phyloP scores from a whole-genome alignment of 2,113 vertebrate species.

The Nothobranchius furzeri region DNA sequence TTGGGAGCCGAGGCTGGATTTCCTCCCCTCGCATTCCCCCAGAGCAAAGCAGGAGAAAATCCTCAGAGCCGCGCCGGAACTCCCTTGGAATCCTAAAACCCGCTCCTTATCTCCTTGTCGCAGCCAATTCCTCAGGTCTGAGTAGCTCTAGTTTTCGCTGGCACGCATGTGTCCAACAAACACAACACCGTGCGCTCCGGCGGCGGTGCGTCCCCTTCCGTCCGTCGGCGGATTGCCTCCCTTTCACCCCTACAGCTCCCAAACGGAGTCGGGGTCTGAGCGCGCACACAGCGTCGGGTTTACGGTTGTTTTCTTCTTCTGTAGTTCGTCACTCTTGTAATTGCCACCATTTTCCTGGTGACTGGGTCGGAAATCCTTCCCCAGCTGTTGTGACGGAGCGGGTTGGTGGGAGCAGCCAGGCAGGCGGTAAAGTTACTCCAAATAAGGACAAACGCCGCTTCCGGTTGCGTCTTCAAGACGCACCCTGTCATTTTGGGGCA shows the following conservation, averaged over 20 bases:
- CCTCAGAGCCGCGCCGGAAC: constrained; percentile 35
- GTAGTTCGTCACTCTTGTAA: constrained; percentile 20
- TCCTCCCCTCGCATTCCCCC: constrained; percentile 64
- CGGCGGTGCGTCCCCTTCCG: constrained; percentile 72
- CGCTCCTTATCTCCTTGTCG: constrained; percentile 32
- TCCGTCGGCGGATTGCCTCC: constrained; percentile 65
- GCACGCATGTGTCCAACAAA: constrained; percentile 67
- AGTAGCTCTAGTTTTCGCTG: constrained; percentile 56
- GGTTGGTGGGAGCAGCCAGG: constrained; percentile 27
- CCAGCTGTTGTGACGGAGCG: constrained; percentile 68
- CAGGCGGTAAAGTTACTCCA: constrained; percentile 36
- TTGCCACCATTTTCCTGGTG: constrained; percentile 67
- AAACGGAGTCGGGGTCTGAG: constrained; percentile 4
- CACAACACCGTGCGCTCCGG: constrained; percentile 61
- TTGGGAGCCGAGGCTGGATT: constrained; percentile 68
- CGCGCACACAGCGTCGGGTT: background rate
- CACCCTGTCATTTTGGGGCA: too few relatives aligned
- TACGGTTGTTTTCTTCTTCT: background rate
- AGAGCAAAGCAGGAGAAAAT: constrained; percentile 44
- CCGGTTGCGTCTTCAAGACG: constrained; percentile 39
- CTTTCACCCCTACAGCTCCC: constrained; percentile 36
- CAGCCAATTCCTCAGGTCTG: constrained; percentile 44
- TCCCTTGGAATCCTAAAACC: constrained; percentile 20
- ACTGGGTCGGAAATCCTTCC: constrained; percentile 67
- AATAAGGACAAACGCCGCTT: constrained; percentile 16